Evolutionary conservation across 2,113 vertebrate species (phyloP), one percentile per base, ranked within the genome.

Genomic region (Aplodontia rufa): DNA sequence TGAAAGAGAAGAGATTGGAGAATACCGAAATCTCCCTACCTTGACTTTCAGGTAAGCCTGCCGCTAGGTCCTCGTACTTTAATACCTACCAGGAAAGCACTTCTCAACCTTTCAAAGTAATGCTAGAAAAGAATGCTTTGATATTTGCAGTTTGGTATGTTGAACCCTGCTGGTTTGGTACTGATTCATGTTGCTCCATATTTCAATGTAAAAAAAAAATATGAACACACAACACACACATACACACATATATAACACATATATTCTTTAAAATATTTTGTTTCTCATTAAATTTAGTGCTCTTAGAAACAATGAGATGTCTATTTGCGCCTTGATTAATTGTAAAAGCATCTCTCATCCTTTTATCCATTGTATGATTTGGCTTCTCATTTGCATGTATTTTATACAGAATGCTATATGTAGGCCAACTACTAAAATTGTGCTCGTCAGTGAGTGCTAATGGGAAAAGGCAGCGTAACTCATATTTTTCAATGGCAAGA

Each of bases 381-480:
- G 22, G 75, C 42, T 88, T 84, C 26, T 91, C 71, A 68, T 79
- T 76, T 79, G 55, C 49, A 87, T 74, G 32, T 47, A 19, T 55
- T 87, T 88, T 76, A 64, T 16, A 81, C 16, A 76, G 40, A 79
- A 66, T 89, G 35, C 40, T 71, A 76, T 30, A 49, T 76, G 0
- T 69, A 81, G 42, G n/a, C 22, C 19, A 92, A 20, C 51, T 79
- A 91, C 24, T 60, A 1, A 93, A 76, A 81, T 82, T 86, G 35
- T 92, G 40, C 14, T 71, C 35, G 10, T 58, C 45, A 22, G n/a
- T 74, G 82, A 62, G 42, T 90, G 4, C 60, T 86, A 66, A 37
- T 66, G 53, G 80, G 69, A 94, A 87, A 97, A 82, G 6, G 37
- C 32, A 87, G 17, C 72, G 37, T 66, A 89, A 72, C 24, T 71